Evolutionary conservation across 2,888 invertebrate genomes (phyloP), one percentile per base, ranked within the genome.

Genomic region (Allacma fusca): DNA sequence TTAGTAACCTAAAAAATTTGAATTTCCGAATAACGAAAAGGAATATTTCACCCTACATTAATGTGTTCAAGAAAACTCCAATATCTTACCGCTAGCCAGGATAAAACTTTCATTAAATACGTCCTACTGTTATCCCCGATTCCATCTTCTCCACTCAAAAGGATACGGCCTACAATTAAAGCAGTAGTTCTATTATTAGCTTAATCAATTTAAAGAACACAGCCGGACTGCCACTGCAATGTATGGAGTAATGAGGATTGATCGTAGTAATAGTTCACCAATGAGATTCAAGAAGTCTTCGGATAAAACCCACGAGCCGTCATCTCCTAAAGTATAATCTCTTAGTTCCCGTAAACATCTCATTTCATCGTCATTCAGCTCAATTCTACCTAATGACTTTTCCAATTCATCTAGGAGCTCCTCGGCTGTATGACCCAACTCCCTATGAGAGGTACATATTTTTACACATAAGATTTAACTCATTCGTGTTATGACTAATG

Each of bases 251-350:
- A n/a, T n/a, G n/a, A n/a, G n/a, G n/a, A n/a, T n/a, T n/a, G n/a
- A n/a, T n/a, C n/a, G n/a, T n/a, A n/a, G n/a, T n/a, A n/a, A n/a
- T n/a, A n/a, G 23, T 88, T 86, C 82, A 92, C 93, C 93, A 78
- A 96, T 90, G 86, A 95, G 94, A 76, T 90, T 89, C 65, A 95
- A 90, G 87, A 96, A 96, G 84, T 93, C 92, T 85, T 96, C 96
- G 13, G 95, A 94, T 26, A 96, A 89, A 77, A 95, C 94, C 96
- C 96, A 96, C 85, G 94, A 94, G 77, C 96, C 96, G 86, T 96
- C 95, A 84, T 94, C 93, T 83, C 93, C 93, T 83, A 95, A 89
- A 87, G 96, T 91, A 88, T 96, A 96, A 87, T 94, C 94, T 86
- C 93, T 91, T 84, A 96, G 88, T 88, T 96, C 96, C 84, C 92